Conservation (phyloP, 2,888 invertebrate genomes). For the Zootermopsis nevadensis region DNA sequence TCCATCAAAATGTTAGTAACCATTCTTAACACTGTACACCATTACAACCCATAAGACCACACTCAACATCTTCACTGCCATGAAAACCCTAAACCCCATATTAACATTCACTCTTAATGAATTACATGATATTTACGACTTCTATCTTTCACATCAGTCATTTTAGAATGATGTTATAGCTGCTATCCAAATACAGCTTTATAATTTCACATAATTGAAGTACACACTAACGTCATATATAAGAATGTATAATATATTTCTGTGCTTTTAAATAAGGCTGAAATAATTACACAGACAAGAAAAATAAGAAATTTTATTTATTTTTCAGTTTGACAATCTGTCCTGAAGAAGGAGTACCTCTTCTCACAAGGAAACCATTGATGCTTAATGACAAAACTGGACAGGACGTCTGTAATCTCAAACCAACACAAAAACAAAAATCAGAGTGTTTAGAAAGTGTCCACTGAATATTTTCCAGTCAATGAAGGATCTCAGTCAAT, state of each 20-base stretch:
- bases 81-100: too few species aligned
- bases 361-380: conserved; percentile 72
- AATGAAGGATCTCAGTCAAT: neutral
- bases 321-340: conserved; percentile 76
- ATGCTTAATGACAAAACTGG: neutral
- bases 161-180: too few species aligned
- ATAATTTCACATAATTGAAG: too few species aligned
- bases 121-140: too few species aligned
- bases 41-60: too few species aligned
- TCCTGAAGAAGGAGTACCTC: conserved; percentile 72
- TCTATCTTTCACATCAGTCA: too few species aligned
- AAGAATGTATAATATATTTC: neutral
- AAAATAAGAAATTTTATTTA: neutral
- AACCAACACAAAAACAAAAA: neutral
- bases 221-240: neutral
- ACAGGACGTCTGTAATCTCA: neutral
- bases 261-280: neutral
- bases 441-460: neutral
- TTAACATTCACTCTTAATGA: too few species aligned
- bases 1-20: too few species aligned
- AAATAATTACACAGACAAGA: neutral
- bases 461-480: neutral
- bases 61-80: too few species aligned
- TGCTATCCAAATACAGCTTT: too few species aligned
- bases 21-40: too few species aligned